Evolutionary conservation across 1,140 invertebrate genomes (phyloP).

Genomic region (Drosophila pandora): DNA sequence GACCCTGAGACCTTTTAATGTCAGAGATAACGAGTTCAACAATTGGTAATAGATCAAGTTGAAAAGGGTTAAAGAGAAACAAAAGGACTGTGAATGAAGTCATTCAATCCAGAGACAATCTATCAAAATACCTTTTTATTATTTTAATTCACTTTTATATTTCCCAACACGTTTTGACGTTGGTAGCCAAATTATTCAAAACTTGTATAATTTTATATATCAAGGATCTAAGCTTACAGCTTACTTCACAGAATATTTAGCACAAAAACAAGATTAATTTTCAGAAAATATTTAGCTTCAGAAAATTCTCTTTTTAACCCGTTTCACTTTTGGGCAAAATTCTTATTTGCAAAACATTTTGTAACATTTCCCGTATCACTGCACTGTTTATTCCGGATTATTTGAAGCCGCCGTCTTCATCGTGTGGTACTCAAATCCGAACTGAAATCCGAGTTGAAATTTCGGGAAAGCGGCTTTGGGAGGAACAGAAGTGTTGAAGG

Average conservation of each 20-base stretch:
- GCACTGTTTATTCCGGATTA: conserved; percentile 58
- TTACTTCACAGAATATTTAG: conserved; percentile 1
- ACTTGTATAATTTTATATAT: neutral
- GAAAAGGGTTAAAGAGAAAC: conserved; percentile 1
- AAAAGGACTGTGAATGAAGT: conserved; percentile 27
- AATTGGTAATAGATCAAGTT: conserved; percentile 2
- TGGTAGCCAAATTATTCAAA: neutral
- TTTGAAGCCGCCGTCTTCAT: conserved; percentile 77
- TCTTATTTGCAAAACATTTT: conserved; percentile 19
- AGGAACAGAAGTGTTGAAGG: conserved; percentile 71
- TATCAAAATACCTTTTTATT: conserved; percentile 30
- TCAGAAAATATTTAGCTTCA: neutral
- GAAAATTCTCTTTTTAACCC: neutral
- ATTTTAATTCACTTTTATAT: neutral
- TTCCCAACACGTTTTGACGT: neutral
- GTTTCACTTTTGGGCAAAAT: conserved; percentile 2
- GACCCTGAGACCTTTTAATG: conserved; percentile 16
- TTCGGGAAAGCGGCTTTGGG: conserved; percentile 78
- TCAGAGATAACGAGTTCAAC: conserved; percentile 10
- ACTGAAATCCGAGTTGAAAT: conserved; percentile 83
- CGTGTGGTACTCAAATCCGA: conserved; percentile 81
- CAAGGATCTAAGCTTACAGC: conserved; percentile 1
- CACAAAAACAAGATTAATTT: neutral
- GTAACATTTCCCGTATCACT: conserved; percentile 22
- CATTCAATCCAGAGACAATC: conserved; percentile 14